Evolutionary conservation across 1,140 invertebrate genomes (phyloP), one percentile per base, ranked within the genome.

Genomic region (Drosophila ohnishii): DNA sequence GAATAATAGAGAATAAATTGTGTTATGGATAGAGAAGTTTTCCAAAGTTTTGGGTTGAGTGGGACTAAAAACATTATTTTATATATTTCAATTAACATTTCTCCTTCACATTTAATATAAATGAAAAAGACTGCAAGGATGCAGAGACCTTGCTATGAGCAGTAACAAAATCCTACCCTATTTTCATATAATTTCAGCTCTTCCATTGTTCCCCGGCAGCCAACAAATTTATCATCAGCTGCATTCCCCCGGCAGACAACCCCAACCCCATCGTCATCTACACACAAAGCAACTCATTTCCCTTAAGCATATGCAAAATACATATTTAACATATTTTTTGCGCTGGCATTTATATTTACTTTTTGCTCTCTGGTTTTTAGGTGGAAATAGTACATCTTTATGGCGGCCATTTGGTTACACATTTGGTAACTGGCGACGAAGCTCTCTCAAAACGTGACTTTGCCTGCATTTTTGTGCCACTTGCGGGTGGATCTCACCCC

Each of bases 371-470:
- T 69, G 72, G 22, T 60, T 61, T 73, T 69, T 63, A 75, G 58
- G 59, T 48, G 69, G 47, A 47, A 47, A 64, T 45, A 55, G 39
- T 51, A 75, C 65, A 70, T 65, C 61, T 85, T 85, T 81, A 86
- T 85, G 48, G 81, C 58, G 47, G 78, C 66, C 80, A 82, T 82
- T 82, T 83, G 66, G 80, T 70, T 76, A 84, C 57, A 56, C 75
- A 72, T 76, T 64, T 70, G 75, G 78, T 69, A 78, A 63, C 72
- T 75, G 61, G 65, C 72, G 35, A 47, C 34, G 37, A 22, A 37
- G 51, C 74, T 78, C 61, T 58, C 70, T 50, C 35, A 40, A 85
- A 87, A 86, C 83, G 83, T 86, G 83, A 86, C 83, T 82, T 87
- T 87, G 59, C 65, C 71, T 87, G 83, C 82, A 82, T 87, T 86